These are phyloP conservation scores for Griposia aprilina DNA, from an alignment of 2,888 invertebrate species.

Conservation along the genomic window DNA sequence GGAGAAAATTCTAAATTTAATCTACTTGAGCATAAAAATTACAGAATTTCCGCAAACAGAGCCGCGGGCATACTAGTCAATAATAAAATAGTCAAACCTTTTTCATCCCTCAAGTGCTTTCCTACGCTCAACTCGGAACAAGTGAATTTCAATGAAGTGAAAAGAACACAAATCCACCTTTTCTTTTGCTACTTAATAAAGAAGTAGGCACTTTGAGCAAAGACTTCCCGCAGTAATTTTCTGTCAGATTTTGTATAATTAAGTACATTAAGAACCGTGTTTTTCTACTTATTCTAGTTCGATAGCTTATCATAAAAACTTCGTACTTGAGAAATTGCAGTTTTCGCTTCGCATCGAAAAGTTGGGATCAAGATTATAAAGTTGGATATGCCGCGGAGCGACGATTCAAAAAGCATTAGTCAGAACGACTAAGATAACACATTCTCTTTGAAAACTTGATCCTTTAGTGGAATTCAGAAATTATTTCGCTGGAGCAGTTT, in stretches of 20 bases:
- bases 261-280: constrained; percentile 28
- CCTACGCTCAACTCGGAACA: constrained; percentile 66
- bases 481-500: constrained; percentile 68
- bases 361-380: constrained; percentile 82
- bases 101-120: constrained; percentile 63
- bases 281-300: constrained; percentile 37
- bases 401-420: constrained; percentile 78
- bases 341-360: constrained; percentile 77
- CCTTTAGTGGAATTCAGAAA: constrained; percentile 68
- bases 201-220: constrained; percentile 60
- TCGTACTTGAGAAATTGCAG: constrained; percentile 74
- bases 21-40: constrained; percentile 49
- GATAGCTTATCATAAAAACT: constrained; percentile 63
- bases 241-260: constrained; percentile 24
- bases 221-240: constrained; percentile 57
- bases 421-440: constrained; percentile 78
- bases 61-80: constrained; percentile 54
- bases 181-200: constrained; percentile 67
- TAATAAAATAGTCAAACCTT: constrained; percentile 66
- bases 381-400: constrained; percentile 75
- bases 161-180: constrained; percentile 72
- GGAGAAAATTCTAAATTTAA: constrained; percentile 57
- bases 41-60: constrained; percentile 53
- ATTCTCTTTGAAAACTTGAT: constrained; percentile 78
- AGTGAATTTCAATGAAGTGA: constrained; percentile 75